These are phyloP conservation scores for Agonum fuliginosum DNA, from an alignment of 2,888 invertebrate genomes.

Conservation along the genomic window DNA sequence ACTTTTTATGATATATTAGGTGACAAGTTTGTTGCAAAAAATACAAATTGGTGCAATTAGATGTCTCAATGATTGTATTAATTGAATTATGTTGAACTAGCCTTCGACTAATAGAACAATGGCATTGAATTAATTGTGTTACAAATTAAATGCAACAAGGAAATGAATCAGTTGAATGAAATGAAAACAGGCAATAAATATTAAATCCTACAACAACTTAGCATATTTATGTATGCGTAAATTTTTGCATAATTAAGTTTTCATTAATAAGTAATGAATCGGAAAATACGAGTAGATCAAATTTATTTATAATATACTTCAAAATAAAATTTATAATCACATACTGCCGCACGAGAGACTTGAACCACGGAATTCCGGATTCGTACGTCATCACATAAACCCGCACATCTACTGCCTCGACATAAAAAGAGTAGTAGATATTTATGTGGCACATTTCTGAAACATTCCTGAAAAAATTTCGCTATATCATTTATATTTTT, in stretches of 20 bases:
- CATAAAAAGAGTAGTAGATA: no score
- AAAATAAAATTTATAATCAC: neutral
- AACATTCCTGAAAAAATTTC: neutral
- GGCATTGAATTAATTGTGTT: constrained; percentile 22
- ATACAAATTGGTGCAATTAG: no score
- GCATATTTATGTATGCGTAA: constrained; percentile 13
- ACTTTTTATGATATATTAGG: no score
- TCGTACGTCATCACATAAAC: no score
- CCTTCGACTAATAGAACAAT: constrained; percentile 24
- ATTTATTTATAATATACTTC: neutral
- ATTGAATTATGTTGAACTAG: no score
- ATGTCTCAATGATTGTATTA: no score
- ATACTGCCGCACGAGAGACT: no score
- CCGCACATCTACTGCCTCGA: no score
- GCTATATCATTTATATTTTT: neutral
- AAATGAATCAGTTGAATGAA: constrained; percentile 7
- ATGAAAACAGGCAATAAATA: neutral
- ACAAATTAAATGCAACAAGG: neutral
- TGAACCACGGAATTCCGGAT: no score
- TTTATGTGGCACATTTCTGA: no score
- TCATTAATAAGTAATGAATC: constrained; percentile 5
- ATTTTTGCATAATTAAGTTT: constrained; percentile 11
- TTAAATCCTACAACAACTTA: constrained; percentile 6
- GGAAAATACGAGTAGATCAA: neutral
- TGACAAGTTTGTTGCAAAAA: no score